Percentiles rank a stretch among this genome's conserved stretches.
Conservation (phyloP, 1,140 invertebrate species). For the Magallana ariakensis region DNA sequence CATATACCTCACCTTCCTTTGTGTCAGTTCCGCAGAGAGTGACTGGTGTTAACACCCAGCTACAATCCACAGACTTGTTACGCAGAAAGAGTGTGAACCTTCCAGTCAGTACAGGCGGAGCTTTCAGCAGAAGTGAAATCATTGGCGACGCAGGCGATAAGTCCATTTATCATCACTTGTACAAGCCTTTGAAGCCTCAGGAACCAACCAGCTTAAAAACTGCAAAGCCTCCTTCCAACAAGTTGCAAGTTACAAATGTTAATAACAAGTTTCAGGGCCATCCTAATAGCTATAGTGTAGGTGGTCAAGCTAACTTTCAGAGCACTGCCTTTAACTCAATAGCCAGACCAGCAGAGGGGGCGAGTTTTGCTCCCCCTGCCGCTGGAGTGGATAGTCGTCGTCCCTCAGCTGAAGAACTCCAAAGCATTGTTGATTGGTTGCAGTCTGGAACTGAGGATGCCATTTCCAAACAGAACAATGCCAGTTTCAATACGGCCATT, state of each 20-base stretch:
- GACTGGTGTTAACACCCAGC: neutral
- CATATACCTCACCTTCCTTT: neutral
- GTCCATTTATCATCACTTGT: constrained; percentile 30
- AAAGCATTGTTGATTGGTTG: constrained; percentile 59
- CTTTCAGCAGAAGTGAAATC: constrained; percentile 1
- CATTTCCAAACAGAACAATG: neutral
- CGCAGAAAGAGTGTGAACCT: constrained; percentile 5
- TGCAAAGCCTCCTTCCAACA: constrained; percentile 5
- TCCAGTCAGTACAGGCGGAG: neutral
- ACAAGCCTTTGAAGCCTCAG: neutral
- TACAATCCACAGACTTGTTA: neutral
- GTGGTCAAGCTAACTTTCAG: neutral
- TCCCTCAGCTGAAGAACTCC: constrained; percentile 56
- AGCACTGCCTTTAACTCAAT: no score
- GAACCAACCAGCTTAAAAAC: constrained; percentile 33
- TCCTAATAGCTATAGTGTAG: neutral
- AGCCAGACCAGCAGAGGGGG: neutral
- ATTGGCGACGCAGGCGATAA: constrained; percentile 38
- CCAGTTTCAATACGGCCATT: neutral
- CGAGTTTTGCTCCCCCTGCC: no score
- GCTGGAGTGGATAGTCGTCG: constrained; percentile 21
- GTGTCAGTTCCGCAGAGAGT: neutral
- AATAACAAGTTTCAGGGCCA: neutral
- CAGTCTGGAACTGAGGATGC: constrained; percentile 60
- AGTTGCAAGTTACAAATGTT: neutral